phyloP scores from a whole-genome alignment of 2,113 vertebrate genomes.

The Nothobranchius kuhntae region DNA sequence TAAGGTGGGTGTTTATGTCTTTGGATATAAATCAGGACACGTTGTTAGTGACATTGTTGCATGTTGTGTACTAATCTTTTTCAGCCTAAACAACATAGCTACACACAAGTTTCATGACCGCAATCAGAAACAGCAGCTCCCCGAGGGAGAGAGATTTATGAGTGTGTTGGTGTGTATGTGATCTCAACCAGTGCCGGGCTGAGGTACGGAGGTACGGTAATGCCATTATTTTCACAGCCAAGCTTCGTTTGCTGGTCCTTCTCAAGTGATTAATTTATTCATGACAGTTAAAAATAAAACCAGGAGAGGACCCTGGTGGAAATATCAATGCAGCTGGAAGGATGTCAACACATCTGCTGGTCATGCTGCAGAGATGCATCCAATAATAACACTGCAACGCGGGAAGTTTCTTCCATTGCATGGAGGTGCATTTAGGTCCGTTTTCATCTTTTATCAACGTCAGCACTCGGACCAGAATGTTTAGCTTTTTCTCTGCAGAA shows the following conservation, averaged over 20 bases:
- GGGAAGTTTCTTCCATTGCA: background rate
- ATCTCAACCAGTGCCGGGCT: conserved; percentile 27
- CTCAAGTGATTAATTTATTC: conserved; percentile 64
- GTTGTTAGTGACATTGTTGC: conserved; percentile 21
- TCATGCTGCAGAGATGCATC: conserved; percentile 14
- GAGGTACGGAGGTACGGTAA: conserved; percentile 9
- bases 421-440: background rate
- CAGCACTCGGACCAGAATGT: background rate
- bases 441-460: background rate
- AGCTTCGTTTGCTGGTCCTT: conserved; percentile 52
- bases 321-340: conserved; percentile 42
- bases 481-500: background rate
- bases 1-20: conserved; percentile 3
- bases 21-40: conserved; percentile 22
- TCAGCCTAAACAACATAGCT: conserved; percentile 51
- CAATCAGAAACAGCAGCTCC: conserved; percentile 60
- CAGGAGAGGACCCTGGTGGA: conserved; percentile 42
- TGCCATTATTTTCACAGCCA: conserved; percentile 48
- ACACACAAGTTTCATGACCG: conserved; percentile 57
- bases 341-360: conserved; percentile 52
- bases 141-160: conserved; percentile 60
- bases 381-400: background rate
- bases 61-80: conserved; percentile 33
- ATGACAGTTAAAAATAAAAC: conserved; percentile 64
- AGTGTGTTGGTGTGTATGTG: conserved; percentile 13